These are phyloP conservation scores for Ptychodera flava DNA, from an alignment of 35 echinoderm and acorn worm species.

Conservation along the genomic window DNA sequence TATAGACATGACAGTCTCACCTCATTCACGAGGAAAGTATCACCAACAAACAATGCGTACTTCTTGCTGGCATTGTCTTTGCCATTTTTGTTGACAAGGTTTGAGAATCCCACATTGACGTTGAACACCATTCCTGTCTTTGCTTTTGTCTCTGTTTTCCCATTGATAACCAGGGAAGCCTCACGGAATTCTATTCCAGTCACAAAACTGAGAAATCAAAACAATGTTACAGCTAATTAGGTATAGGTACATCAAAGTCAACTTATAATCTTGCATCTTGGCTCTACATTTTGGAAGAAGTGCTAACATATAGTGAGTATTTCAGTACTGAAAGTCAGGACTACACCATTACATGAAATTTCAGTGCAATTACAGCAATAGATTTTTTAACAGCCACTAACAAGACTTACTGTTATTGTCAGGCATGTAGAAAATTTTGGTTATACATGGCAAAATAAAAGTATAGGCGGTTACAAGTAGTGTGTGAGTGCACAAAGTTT, in stretches of 20 bases:
- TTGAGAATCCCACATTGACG: constrained; percentile 90
- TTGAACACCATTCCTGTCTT: constrained; percentile 94
- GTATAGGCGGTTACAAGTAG: too few species aligned
- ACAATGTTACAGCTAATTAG: not conserved
- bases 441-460: too few species aligned
- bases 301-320: too few species aligned
- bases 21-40: constrained; percentile 88
- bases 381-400: too few species aligned
- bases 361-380: too few species aligned
- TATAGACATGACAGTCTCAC: constrained; percentile 40
- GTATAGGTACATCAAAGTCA: not conserved
- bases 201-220: constrained; percentile 54
- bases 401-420: too few species aligned
- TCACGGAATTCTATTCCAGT: constrained; percentile 97
- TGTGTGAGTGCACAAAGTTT: too few species aligned
- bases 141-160: constrained; percentile 60
- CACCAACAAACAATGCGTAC: constrained; percentile 84
- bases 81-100: constrained; percentile 57
- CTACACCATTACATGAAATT: too few species aligned
- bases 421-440: too few species aligned
- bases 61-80: constrained; percentile 75
- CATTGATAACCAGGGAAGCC: constrained; percentile 82
- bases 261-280: too few species aligned
- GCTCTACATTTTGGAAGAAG: too few species aligned
- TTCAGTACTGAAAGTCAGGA: too few species aligned